Percentiles rank a stretch among this genome's conserved stretches.
Evolutionary conservation across 2,797 vertebrate genomes (phyloP).

Genomic region (Sebastes melanostomus): DNA sequence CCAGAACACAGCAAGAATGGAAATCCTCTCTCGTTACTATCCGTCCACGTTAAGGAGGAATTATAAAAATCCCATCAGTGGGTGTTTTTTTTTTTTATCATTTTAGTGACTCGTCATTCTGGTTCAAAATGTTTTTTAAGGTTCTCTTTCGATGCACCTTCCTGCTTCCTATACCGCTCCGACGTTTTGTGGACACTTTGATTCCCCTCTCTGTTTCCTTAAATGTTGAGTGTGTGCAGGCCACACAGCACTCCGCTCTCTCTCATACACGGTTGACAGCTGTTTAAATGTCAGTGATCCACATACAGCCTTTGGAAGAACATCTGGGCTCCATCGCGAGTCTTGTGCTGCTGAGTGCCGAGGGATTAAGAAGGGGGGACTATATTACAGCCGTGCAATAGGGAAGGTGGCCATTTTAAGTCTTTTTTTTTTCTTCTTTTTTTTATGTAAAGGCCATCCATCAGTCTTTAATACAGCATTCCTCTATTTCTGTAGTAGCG

Average conservation of each 20-base stretch:
- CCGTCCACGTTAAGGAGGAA: slow-evolving; percentile 33
- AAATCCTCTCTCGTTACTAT: slow-evolving; percentile 53
- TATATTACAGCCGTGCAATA: slow-evolving; percentile 81
- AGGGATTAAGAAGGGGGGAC: slow-evolving; percentile 59
- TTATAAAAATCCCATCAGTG: slow-evolving; percentile 38
- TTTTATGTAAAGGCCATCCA: slow-evolving; percentile 65
- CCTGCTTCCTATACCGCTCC: slow-evolving; percentile 20
- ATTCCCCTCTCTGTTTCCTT: slow-evolving; percentile 45
- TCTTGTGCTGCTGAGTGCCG: slow-evolving; percentile 77
- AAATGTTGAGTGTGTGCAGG: slow-evolving; percentile 43
- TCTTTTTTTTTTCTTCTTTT: slow-evolving; percentile 52
- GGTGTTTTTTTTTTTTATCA: slow-evolving; percentile 10
- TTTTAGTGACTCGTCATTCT: slow-evolving; percentile 49
- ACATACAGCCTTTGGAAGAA: slow-evolving; percentile 76
- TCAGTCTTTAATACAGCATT: slow-evolving; percentile 81
- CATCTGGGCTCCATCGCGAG: slow-evolving; percentile 70
- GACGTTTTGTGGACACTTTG: slow-evolving; percentile 25
- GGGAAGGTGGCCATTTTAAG: slow-evolving; percentile 64
- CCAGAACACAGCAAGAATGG: slow-evolving; percentile 31
- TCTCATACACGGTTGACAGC: slow-evolving; percentile 60
- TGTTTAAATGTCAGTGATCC: slow-evolving; percentile 67
- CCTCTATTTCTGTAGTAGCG: slow-evolving; percentile 78
- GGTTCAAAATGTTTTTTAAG: slow-evolving; percentile 41
- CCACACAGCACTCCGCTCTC: slow-evolving; percentile 45
- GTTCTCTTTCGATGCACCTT: slow-evolving; percentile 24